A percentile compares a stretch with the other conserved stretches of the same genome.
Conservation (phyloP, 2,797 vertebrate genomes). For the Scleropages formosus region DNA sequence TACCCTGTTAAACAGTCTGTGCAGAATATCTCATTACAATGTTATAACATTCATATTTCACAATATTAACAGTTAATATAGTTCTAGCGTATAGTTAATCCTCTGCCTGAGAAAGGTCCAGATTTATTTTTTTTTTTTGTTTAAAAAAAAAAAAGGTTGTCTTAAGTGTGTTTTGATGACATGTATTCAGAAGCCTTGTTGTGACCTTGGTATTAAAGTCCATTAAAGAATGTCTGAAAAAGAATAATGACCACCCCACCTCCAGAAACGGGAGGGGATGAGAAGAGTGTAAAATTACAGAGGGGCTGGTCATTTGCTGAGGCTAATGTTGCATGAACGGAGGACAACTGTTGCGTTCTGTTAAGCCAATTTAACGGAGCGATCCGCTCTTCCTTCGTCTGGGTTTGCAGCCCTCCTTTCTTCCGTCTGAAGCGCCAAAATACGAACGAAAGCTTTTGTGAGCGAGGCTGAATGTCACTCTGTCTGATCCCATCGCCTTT, state of each 20-base stretch:
- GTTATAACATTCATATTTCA: slow-evolving; percentile 2
- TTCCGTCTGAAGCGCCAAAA: slow-evolving; percentile 22
- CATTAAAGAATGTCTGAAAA: background rate
- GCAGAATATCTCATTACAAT: slow-evolving; percentile 11
- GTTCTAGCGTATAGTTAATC: background rate
- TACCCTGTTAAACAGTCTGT: background rate
- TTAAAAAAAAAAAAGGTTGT: background rate
- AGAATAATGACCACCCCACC: background rate
- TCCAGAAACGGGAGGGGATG: slow-evolving; percentile 1
- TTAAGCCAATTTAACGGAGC: slow-evolving; percentile 16
- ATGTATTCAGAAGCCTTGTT: background rate
- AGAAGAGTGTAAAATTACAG: background rate
- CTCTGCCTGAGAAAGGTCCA: background rate
- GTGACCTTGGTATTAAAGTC: slow-evolving; percentile 9
- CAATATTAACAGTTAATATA: background rate
- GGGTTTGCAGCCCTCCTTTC: background rate
- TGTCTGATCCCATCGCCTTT: slow-evolving; percentile 23
- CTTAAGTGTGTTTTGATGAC: background rate
- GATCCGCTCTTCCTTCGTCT: background rate
- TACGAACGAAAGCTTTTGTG: slow-evolving; percentile 25
- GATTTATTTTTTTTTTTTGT: too few species aligned
- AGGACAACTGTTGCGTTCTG: slow-evolving; percentile 2
- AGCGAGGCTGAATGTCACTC: background rate
- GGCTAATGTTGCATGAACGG: background rate
- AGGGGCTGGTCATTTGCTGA: background rate